These are phyloP conservation scores for Drosophila albomicans DNA, from an alignment of 1,140 invertebrate species.

Conservation along the genomic window DNA sequence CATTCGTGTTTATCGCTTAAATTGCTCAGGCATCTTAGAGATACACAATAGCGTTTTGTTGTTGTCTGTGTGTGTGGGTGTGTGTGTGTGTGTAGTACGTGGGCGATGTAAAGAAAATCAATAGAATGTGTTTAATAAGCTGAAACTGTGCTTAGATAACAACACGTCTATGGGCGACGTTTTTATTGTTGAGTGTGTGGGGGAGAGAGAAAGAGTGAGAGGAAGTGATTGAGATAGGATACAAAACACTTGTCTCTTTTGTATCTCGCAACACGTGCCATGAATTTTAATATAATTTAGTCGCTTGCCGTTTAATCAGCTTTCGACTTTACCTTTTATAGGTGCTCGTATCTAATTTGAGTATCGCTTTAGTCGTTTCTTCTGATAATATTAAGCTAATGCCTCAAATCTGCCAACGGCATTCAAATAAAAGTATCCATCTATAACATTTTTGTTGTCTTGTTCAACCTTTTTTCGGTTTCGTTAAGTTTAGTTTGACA, in stretches of 20 bases:
- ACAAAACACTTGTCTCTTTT: slow-evolving; percentile 45
- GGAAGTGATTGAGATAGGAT: neutral
- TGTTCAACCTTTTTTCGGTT: slow-evolving; percentile 8
- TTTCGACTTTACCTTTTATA: slow-evolving; percentile 33
- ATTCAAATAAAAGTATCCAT: slow-evolving; percentile 23
- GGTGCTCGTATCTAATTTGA: slow-evolving; percentile 38
- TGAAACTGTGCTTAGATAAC: slow-evolving; percentile 56
- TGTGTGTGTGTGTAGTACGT: slow-evolving; percentile 13
- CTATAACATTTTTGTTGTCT: slow-evolving; percentile 5
- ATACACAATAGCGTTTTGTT: slow-evolving; percentile 35
- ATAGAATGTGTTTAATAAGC: slow-evolving; percentile 62
- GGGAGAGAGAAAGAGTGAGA: neutral
- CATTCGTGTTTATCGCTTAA: slow-evolving; percentile 51
- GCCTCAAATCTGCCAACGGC: slow-evolving; percentile 42
- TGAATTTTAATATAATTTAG: slow-evolving; percentile 61
- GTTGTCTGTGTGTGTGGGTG: no score
- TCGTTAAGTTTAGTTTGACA: slow-evolving; percentile 11
- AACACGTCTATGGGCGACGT: slow-evolving; percentile 49
- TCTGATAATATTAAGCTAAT: slow-evolving; percentile 51
- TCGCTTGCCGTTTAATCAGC: slow-evolving; percentile 41
- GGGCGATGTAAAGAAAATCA: slow-evolving; percentile 37
- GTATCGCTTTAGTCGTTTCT: slow-evolving; percentile 42
- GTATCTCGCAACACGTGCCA: slow-evolving; percentile 46
- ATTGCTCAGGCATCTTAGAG: slow-evolving; percentile 48
- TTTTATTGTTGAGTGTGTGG: slow-evolving; percentile 35